phyloP scores from a whole-genome alignment of 2,797 vertebrate species.

The Ptychobarbus kaznakovi region DNA sequence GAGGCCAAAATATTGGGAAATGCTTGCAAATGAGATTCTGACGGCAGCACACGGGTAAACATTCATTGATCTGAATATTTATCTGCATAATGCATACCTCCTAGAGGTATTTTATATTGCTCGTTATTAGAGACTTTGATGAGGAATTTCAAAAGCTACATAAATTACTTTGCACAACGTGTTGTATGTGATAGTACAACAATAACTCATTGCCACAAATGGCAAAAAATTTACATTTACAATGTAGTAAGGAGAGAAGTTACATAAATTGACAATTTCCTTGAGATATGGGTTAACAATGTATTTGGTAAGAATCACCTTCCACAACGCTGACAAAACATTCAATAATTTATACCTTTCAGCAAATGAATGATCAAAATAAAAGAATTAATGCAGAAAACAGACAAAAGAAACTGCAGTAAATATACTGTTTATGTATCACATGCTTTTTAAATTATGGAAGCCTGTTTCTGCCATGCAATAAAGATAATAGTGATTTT shows the following conservation, averaged over 20 bases:
- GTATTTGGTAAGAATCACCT: background rate
- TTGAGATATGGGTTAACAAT: background rate
- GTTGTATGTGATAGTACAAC: background rate
- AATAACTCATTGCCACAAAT: background rate
- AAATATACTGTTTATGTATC: background rate
- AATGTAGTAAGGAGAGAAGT: background rate
- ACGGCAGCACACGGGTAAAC: slow-evolving; percentile 27
- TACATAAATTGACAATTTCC: background rate
- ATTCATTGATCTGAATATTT: slow-evolving; percentile 48
- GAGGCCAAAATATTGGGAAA: slow-evolving; percentile 44
- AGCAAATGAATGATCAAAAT: background rate
- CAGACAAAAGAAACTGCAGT: background rate
- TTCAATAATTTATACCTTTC: background rate
- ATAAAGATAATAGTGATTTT: background rate
- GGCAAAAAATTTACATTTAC: background rate
- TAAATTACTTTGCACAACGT: background rate
- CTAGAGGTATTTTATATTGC: slow-evolving; percentile 10
- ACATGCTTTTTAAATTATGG: background rate
- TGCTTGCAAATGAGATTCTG: slow-evolving; percentile 43
- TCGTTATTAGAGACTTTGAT: slow-evolving; percentile 25
- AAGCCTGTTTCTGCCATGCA: background rate
- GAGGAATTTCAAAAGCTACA: slow-evolving; percentile 21
- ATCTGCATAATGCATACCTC: slow-evolving; percentile 35
- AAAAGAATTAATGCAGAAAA: background rate
- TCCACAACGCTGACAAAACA: background rate